Conservation (phyloP, 92 coral and sea anemone genomes). For the Chrysogorgia sp. region DNA sequence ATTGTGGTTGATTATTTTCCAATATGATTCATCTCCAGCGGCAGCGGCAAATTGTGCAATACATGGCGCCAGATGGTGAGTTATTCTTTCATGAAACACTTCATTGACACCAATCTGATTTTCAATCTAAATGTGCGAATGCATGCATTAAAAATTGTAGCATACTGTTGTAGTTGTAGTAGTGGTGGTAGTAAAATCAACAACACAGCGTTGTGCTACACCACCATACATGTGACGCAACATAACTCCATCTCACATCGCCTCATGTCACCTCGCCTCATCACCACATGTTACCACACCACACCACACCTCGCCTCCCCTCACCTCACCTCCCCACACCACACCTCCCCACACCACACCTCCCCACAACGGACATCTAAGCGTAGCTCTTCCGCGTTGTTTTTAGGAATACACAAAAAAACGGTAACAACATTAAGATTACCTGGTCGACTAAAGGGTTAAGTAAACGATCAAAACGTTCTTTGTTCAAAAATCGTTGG, state of each 20-base stretch:
- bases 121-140: slow-evolving; percentile 76
- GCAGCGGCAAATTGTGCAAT: slow-evolving; percentile 96
- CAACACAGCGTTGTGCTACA: too few species aligned
- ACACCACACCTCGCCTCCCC: neutral
- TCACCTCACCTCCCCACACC: neutral
- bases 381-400: too few species aligned
- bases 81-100: slow-evolving; percentile 71
- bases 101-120: slow-evolving; percentile 71
- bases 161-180: too few species aligned
- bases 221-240: too few species aligned
- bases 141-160: too few species aligned
- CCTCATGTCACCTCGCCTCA: too few species aligned
- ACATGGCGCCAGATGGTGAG: slow-evolving; percentile 87
- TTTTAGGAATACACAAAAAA: neutral
- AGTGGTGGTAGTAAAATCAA: too few species aligned
- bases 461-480: slow-evolving; percentile 81
- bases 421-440: neutral
- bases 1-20: slow-evolving; percentile 93
- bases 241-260: too few species aligned
- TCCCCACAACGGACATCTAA: neutral
- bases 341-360: neutral
- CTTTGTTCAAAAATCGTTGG: slow-evolving; percentile 85
- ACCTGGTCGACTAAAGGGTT: slow-evolving; percentile 96
- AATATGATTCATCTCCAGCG: slow-evolving; percentile 86
- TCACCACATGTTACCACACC: too few species aligned